phyloP scores from a whole-genome alignment of 2,113 vertebrate genomes.

The Poeciliopsis prolifica region DNA sequence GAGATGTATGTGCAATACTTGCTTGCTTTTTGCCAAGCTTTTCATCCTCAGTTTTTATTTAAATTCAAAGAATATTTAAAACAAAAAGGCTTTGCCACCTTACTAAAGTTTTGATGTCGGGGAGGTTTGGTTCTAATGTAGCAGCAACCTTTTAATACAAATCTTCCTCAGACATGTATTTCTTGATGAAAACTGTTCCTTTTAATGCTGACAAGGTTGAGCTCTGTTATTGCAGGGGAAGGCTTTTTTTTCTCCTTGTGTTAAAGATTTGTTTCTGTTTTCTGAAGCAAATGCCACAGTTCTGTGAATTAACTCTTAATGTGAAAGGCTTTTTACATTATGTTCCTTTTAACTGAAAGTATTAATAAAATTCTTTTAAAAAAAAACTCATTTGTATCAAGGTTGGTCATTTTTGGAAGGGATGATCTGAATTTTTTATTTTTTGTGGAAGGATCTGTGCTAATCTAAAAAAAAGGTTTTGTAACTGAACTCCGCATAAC shows the following conservation, averaged over 20 bases:
- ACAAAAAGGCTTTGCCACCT: constrained; percentile 90
- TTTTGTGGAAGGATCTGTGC: too few relatives aligned
- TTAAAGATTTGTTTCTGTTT: constrained; percentile 92
- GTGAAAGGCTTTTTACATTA: constrained; percentile 81
- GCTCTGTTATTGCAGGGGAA: constrained; percentile 86
- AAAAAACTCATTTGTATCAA: not conserved
- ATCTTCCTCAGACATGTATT: constrained; percentile 91
- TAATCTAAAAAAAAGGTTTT: too few relatives aligned
- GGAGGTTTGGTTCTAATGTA: constrained; percentile 93
- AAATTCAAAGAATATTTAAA: constrained; percentile 63
- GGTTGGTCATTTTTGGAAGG: too few relatives aligned
- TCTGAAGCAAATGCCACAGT: constrained; percentile 92
- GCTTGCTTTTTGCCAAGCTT: constrained; percentile 83
- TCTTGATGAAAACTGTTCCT: constrained; percentile 81
- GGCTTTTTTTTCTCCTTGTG: constrained; percentile 63
- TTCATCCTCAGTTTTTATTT: constrained; percentile 61
- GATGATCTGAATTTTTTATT: too few relatives aligned
- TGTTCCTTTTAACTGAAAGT: constrained; percentile 75
- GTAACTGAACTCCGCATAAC: too few relatives aligned
- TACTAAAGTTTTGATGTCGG: constrained; percentile 87
- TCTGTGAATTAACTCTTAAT: constrained; percentile 81
- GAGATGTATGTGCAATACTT: constrained; percentile 91
- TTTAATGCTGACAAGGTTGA: constrained; percentile 85
- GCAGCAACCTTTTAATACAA: constrained; percentile 87
- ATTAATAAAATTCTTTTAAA: constrained; percentile 80